A percentile compares a stretch with the other conserved stretches of the same genome.
Evolutionary conservation across 1,140 invertebrate genomes (phyloP).

Genomic region (Druon quercuslanigerum): DNA sequence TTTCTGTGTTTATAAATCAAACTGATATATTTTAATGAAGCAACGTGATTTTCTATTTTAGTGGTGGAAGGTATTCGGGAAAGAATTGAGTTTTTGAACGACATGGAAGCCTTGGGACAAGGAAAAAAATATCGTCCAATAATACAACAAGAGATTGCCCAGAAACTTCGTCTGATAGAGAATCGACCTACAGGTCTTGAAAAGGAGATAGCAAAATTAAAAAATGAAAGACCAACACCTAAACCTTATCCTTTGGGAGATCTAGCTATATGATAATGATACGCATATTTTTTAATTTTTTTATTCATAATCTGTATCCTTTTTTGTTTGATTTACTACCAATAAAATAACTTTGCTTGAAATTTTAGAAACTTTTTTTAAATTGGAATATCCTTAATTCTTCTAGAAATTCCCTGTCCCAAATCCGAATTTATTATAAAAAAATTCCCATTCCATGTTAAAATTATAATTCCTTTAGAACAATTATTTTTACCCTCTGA

Average conservation of each 20-base stretch:
- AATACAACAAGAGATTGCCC: conserved; percentile 73
- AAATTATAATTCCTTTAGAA: no score
- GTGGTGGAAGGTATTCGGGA: conserved; percentile 72
- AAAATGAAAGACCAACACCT: conserved; percentile 56
- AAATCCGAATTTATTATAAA: no score
- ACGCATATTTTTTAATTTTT: no score
- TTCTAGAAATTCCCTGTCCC: no score
- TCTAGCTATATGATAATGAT: conserved; percentile 35
- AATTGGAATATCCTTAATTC: no score
- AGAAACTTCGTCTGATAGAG: conserved; percentile 71
- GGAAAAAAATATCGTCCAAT: conserved; percentile 72
- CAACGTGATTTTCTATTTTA: conserved; percentile 44
- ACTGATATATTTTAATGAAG: neutral
- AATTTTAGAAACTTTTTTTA: no score
- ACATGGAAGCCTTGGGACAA: conserved; percentile 72
- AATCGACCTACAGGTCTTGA: conserved; percentile 55
- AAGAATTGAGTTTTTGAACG: conserved; percentile 72
- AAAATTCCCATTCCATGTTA: no score
- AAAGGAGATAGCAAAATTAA: conserved; percentile 59
- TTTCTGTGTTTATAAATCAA: neutral
- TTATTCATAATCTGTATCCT: no score
- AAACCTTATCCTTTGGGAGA: conserved; percentile 69
- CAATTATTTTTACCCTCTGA: no score
- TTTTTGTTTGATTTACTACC: no score
- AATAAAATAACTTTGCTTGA: no score